A percentile compares a stretch with the other conserved stretches of the same genome.
Evolutionary conservation across 2,888 invertebrate genomes (phyloP).

Genomic region (Maniola hyperantus): DNA sequence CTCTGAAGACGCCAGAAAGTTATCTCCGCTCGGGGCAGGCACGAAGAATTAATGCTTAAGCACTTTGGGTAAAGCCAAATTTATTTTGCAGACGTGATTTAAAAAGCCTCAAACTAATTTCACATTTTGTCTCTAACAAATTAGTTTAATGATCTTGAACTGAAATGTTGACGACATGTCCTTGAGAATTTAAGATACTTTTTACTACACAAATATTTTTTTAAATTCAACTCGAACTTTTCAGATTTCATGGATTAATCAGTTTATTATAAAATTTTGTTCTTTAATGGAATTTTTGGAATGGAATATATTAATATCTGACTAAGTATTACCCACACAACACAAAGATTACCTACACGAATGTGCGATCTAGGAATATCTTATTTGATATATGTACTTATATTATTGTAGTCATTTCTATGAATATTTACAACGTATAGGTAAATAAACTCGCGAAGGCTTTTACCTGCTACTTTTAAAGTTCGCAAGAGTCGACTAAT

Average conservation of each 20-base stretch:
- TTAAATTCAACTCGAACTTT: not conserved
- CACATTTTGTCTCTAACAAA: not conserved
- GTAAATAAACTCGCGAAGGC: too few relatives aligned
- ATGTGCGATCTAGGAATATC: too few relatives aligned
- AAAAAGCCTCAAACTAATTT: not conserved
- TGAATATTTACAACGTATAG: too few relatives aligned
- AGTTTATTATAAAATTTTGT: too few relatives aligned
- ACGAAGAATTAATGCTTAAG: conserved; percentile 25
- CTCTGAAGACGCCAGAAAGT: conserved; percentile 28
- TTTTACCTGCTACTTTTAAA: not conserved
- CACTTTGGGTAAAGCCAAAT: conserved; percentile 6
- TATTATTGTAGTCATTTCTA: too few relatives aligned
- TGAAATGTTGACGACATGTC: too few relatives aligned
- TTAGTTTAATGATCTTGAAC: not conserved
- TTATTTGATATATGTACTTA: too few relatives aligned
- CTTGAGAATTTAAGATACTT: too few relatives aligned
- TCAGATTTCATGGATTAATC: not conserved
- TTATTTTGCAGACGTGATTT: conserved; percentile 10
- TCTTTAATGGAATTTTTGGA: too few relatives aligned
- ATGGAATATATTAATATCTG: too few relatives aligned
- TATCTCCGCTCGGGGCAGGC: conserved; percentile 21
- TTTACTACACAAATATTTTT: not conserved
- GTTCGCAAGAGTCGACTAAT: not conserved
- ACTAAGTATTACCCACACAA: too few relatives aligned
- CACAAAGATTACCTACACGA: too few relatives aligned